Base-by-base conservation (phyloP, 2,888 invertebrate genomes). In the Xylota segnis region DNA sequence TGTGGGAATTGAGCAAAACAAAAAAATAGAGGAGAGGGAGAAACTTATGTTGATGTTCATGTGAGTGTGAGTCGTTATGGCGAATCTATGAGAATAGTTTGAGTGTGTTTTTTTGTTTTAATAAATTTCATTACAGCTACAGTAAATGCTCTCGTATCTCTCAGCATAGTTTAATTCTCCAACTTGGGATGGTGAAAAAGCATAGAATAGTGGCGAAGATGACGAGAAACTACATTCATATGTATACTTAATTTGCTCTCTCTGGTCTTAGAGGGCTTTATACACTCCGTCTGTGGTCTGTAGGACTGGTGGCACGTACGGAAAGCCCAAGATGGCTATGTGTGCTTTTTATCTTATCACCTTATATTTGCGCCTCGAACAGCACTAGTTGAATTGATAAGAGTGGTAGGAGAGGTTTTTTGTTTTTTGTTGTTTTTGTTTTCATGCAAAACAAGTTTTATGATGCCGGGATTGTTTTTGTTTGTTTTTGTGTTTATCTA, bases 361-460 rank as follows among this genome's bases (percentile, higher is more conserved):
- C 32, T 34, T 32, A n/a, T 40, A 47, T 59, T 34, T 34, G 54
- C 66, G 52, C 40, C 52, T 54, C 34, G 14, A 34, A 34, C 47
- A 66, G 52, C 43, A 76, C 66, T 66, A 76, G 66, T 76, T 76
- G 66, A 50, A 40, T 65, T 76, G 75, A 76, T 76, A 75, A 66
- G 34, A 45, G 40, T 29, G 9, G 23, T 5, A n/a, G n/a, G n/a
- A 7, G 50, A 2, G 18, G 50, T 63, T 63, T 45, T 32, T 16
- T 18, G 2, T 27, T 18, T 34, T n/a, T 16, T 18, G 2, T 27
- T 18, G 16, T n/a, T 59, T 27, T 23, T 14, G 9, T 7, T 5
- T 4, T 10, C 23, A 50, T 47, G 59, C 12, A 5, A 32, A 54
- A 63, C 32, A 32, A 43, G 43, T 74, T 32, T 18, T 43, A 5